phyloP scores from a whole-genome alignment of 2,888 invertebrate species.

The Yponomeuta plumbellus region DNA sequence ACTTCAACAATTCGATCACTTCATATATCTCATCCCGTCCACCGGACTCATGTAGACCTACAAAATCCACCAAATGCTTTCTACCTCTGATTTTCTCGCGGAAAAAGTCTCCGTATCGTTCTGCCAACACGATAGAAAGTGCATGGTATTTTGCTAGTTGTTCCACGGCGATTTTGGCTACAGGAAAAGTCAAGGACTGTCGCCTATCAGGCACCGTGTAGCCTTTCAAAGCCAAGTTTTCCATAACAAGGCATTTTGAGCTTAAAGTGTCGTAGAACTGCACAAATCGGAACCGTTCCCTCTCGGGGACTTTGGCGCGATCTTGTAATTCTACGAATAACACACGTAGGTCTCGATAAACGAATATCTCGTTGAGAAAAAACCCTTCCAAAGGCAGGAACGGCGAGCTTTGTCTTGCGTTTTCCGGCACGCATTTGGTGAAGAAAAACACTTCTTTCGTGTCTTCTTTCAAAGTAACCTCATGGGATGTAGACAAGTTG shows the following conservation, averaged over 20 bases:
- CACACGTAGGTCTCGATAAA: not conserved
- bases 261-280: not conserved
- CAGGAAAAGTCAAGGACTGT: not conserved
- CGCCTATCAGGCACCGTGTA: not conserved
- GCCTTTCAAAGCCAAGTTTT: not conserved
- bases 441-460: no score
- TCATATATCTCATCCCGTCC: not conserved
- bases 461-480: no score
- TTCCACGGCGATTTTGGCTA: not conserved
- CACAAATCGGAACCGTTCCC: not conserved
- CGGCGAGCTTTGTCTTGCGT: not conserved
- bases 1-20: not conserved
- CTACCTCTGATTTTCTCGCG: not conserved
- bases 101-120: not conserved
- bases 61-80: not conserved
- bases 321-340: not conserved
- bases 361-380: not conserved
- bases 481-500: no score
- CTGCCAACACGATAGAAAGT: not conserved
- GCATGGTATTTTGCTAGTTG: not conserved
- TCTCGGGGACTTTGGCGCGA: not conserved
- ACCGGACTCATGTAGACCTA: not conserved
- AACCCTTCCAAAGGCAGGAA: not conserved
- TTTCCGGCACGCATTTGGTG: no score
- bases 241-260: not conserved